These are phyloP conservation scores for Anomalospiza imberbis DNA, from an alignment of 2,797 vertebrate species.

Conservation along the genomic window DNA sequence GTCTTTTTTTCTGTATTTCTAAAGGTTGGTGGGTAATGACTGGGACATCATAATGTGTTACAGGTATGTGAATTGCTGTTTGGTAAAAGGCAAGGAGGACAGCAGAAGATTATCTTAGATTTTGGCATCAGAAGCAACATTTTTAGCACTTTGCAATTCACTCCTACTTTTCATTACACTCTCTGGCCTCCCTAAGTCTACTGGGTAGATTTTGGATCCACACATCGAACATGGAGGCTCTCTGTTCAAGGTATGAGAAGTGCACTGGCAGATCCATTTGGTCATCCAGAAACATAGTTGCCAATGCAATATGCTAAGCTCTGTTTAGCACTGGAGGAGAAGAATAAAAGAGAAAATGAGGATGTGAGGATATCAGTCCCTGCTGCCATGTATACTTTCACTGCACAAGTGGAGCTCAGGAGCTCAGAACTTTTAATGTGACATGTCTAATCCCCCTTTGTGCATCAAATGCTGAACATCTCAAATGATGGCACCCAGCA, in stretches of 20 bases:
- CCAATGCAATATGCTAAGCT: not conserved
- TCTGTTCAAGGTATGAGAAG: not conserved
- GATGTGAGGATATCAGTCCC: not conserved
- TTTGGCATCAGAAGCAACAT: not conserved
- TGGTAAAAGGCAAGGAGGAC: not conserved
- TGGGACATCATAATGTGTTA: not conserved
- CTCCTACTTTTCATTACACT: not conserved
- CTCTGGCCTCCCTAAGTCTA: not conserved
- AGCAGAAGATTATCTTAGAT: not conserved
- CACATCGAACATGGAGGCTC: not conserved
- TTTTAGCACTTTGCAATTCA: not conserved
- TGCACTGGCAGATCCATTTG: not conserved
- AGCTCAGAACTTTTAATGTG: not conserved
- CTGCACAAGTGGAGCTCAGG: not conserved
- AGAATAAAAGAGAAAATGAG: not conserved
- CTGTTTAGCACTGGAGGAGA: not conserved
- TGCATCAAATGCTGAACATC: not conserved
- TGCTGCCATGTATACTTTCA: not conserved
- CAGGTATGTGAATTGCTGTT: fast-evolving
- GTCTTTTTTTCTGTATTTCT: not conserved
- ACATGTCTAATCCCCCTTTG: not conserved
- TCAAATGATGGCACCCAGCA: not conserved
- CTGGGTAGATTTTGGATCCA: not conserved
- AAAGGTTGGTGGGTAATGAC: not conserved
- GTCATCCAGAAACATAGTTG: not conserved